Conservation (phyloP, 2,797 vertebrate species). For the Trachops cirrhosus region DNA sequence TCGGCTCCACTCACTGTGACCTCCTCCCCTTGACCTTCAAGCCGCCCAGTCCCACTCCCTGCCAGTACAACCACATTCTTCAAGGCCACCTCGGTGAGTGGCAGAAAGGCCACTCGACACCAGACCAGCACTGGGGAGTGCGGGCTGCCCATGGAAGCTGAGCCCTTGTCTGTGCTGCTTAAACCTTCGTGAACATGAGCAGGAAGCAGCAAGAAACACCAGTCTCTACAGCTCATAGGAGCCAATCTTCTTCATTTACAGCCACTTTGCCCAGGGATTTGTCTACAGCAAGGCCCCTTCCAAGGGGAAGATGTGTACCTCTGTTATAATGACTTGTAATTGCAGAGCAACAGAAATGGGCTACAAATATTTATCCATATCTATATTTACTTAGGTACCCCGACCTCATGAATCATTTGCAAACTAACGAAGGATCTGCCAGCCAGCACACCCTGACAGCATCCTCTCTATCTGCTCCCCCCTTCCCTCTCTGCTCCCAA, state of each 20-base stretch:
- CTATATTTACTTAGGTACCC: no score
- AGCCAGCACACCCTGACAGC: not conserved
- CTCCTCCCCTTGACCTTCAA: not conserved
- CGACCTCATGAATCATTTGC: not conserved
- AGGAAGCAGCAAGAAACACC: accelerated
- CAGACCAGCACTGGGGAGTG: accelerated
- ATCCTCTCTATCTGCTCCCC: not conserved
- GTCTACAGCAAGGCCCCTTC: not conserved
- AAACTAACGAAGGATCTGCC: not conserved
- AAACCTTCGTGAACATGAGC: accelerated
- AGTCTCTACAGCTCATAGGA: accelerated
- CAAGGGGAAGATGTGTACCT: not conserved
- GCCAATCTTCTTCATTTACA: not conserved
- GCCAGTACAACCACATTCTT: no score
- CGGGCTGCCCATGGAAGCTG: accelerated
- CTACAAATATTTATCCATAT: not conserved
- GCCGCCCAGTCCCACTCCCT: no score
- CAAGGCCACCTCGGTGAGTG: not conserved
- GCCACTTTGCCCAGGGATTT: accelerated
- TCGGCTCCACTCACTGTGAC: accelerated
- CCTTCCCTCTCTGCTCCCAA: accelerated
- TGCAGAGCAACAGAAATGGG: not conserved
- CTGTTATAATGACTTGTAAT: not conserved
- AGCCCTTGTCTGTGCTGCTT: accelerated
- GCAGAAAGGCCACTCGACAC: not conserved